Percentiles rank a stretch among this genome's conserved stretches.
Conservation (phyloP, 2,797 vertebrate genomes). For the Gallirallus australis region DNA sequence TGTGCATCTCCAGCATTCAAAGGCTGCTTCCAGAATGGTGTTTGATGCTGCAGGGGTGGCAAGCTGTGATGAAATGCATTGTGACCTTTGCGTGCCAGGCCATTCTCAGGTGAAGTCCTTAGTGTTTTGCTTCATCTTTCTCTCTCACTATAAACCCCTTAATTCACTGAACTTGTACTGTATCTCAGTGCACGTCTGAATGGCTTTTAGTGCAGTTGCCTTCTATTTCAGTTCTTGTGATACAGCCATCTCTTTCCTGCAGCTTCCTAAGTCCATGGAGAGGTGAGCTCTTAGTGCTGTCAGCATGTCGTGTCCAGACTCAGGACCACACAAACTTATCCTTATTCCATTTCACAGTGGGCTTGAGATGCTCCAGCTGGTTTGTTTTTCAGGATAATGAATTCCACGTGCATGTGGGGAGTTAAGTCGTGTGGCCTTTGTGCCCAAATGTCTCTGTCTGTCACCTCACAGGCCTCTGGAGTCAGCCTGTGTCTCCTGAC, state of each 20-base stretch:
- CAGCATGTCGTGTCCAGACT: neutral
- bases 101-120: neutral
- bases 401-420: neutral
- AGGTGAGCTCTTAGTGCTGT: neutral
- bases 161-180: neutral
- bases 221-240: neutral
- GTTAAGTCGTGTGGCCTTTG: neutral
- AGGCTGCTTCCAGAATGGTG: neutral
- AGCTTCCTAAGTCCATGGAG: neutral
- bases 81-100: conserved; percentile 15
- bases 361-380: neutral
- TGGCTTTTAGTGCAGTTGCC: neutral
- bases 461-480: accelerated
- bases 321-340: neutral
- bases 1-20: neutral
- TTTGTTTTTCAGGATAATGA: neutral
- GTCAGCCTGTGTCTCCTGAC: neutral
- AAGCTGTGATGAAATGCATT: neutral
- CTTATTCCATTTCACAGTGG: neutral
- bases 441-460: neutral
- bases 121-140: neutral
- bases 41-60: neutral
- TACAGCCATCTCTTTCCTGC: neutral
- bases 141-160: neutral
- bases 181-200: accelerated